Percentiles rank a stretch among this genome's conserved stretches.
phyloP scores from a whole-genome alignment of 2,888 invertebrate genomes.

The Heterodera filipjevi region DNA sequence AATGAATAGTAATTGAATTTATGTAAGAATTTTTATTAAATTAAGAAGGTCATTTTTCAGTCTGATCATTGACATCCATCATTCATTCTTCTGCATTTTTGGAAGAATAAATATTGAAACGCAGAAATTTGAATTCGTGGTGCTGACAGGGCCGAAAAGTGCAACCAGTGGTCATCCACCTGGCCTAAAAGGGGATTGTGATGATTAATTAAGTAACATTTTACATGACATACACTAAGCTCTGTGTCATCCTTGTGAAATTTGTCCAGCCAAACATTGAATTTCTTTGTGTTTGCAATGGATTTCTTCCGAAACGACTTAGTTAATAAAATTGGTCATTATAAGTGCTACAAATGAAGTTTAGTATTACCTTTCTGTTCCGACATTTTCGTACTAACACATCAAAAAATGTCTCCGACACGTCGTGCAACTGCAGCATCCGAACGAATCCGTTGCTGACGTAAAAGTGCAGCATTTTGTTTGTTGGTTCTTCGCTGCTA shows the following conservation, averaged over 20 bases:
- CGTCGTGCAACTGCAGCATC: not conserved
- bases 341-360: not conserved
- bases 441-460: slow-evolving; percentile 6
- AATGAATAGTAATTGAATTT: no score
- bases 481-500: slow-evolving; percentile 5
- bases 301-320: slow-evolving; percentile 19
- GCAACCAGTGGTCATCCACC: slow-evolving; percentile 27
- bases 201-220: not conserved
- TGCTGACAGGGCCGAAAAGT: not conserved
- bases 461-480: slow-evolving; percentile 22
- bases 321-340: not conserved
- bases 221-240: not conserved
- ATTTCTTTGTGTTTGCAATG: slow-evolving; percentile 6
- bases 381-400: slow-evolving; percentile 7
- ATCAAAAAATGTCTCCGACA: not conserved
- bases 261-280: slow-evolving; percentile 23
- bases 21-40: no score
- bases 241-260: slow-evolving; percentile 9
- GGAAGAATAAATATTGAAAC: slow-evolving; percentile 21
- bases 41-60: no score
- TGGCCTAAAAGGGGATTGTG: not conserved
- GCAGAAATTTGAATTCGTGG: slow-evolving; percentile 22
- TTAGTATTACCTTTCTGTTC: not conserved
- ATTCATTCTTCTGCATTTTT: not conserved
- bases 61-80: no score